Conservation (phyloP, 2,113 vertebrate genomes). For the Jacana jacana region DNA sequence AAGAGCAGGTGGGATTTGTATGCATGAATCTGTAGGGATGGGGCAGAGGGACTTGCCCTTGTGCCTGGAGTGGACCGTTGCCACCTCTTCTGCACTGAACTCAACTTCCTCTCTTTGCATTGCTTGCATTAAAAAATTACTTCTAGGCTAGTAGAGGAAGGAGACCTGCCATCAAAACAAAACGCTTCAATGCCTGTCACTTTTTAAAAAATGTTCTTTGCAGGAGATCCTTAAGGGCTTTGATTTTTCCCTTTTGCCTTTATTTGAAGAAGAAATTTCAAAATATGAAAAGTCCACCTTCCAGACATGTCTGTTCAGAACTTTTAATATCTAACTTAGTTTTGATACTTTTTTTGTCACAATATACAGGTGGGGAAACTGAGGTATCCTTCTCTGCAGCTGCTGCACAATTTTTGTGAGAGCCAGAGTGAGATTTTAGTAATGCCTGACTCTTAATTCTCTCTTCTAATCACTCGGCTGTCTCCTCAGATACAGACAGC, state of each 20-base stretch:
- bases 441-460: neutral
- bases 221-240: neutral
- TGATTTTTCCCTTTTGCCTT: neutral
- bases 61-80: accelerated
- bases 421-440: neutral
- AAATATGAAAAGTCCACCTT: neutral
- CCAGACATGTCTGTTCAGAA: neutral
- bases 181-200: neutral
- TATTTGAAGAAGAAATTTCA: neutral
- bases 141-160: neutral
- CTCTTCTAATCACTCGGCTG: neutral
- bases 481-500: neutral
- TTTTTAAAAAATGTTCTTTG: neutral
- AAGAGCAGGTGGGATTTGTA: neutral
- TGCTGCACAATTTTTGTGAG: neutral
- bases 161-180: neutral
- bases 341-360: accelerated
- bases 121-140: neutral
- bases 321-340: neutral
- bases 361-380: neutral
- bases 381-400: neutral
- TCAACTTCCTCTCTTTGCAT: accelerated
- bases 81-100: neutral
- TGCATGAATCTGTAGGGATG: accelerated
- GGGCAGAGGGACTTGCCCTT: neutral